phyloP scores from a whole-genome alignment of 2,888 invertebrate species.

The Drosophila kuntzei region DNA sequence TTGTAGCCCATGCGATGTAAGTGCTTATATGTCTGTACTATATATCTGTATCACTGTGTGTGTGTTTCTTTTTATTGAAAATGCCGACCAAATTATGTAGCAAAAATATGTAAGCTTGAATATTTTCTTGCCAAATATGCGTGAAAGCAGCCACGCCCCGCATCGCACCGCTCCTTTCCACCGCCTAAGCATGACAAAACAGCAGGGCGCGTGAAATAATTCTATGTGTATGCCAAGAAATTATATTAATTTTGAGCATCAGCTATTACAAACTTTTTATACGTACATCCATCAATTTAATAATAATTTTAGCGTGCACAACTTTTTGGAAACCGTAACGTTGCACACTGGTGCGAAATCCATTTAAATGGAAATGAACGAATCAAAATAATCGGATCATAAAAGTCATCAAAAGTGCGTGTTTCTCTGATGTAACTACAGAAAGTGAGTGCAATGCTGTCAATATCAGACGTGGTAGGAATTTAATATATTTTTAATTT shows the following conservation, averaged over 20 bases:
- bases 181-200: not conserved
- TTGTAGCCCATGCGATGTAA: conserved; percentile 11
- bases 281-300: conserved; percentile 54
- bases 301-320: conserved; percentile 37
- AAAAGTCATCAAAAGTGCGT: not conserved
- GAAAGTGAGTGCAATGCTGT: not conserved
- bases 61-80: conserved; percentile 37
- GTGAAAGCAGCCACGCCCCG: conserved; percentile 19
- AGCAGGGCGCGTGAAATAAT: conserved; percentile 35
- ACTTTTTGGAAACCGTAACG: conserved; percentile 16
- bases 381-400: not conserved
- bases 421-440: not conserved
- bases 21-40: conserved; percentile 2
- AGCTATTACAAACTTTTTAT: conserved; percentile 27
- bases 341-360: conserved; percentile 28
- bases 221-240: conserved; percentile 40
- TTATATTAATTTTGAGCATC: conserved; percentile 34
- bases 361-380: not conserved
- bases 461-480: conserved; percentile 8
- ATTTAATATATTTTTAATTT: not conserved
- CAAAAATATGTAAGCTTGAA: conserved; percentile 31
- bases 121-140: conserved; percentile 31
- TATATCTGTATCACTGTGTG: conserved; percentile 4
- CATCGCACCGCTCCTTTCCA: conserved; percentile 1
- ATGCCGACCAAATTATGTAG: conserved; percentile 36